phyloP scores from a whole-genome alignment of 2,113 vertebrate genomes.

The Rhinogobius similis region DNA sequence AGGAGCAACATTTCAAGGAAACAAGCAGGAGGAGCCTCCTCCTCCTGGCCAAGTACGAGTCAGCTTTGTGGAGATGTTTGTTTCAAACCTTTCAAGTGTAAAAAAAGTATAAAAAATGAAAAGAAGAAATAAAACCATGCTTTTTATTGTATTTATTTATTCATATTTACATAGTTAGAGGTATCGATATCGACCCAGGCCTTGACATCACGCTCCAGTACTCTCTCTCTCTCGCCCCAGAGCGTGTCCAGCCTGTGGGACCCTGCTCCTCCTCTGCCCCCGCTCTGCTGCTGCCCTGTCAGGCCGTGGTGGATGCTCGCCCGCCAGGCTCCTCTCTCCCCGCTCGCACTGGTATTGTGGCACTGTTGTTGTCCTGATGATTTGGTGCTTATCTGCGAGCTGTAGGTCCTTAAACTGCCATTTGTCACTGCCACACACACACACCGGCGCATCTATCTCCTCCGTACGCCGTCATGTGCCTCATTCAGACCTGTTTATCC shows the following conservation, averaged over 20 bases:
- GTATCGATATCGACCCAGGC: too few species aligned
- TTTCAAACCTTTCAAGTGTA: too few species aligned
- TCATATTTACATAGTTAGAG: too few species aligned
- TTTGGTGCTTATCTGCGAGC: slow-evolving; percentile 71
- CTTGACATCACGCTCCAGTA: not conserved
- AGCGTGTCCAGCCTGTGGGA: not conserved
- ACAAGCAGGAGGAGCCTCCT: too few species aligned
- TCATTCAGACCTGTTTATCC: slow-evolving; percentile 75
- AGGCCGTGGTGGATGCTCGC: slow-evolving; percentile 28
- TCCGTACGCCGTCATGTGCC: slow-evolving; percentile 52
- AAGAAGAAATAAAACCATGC: too few species aligned
- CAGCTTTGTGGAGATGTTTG: too few species aligned
- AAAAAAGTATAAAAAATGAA: too few species aligned
- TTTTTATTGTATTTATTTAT: too few species aligned
- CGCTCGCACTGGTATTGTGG: slow-evolving; percentile 18
- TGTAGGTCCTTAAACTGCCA: slow-evolving; percentile 71
- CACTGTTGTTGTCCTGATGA: slow-evolving; percentile 63
- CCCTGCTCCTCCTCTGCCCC: slow-evolving; percentile 16
- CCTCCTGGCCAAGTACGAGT: too few species aligned
- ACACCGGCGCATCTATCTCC: slow-evolving; percentile 19
- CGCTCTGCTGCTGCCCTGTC: slow-evolving; percentile 23
- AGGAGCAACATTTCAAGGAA: too few species aligned
- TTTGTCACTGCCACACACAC: slow-evolving; percentile 67
- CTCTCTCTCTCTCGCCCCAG: not conserved
- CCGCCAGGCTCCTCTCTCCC: slow-evolving; percentile 15